Evolutionary conservation across 2,888 invertebrate genomes (phyloP).

Genomic region (Nomada fabriciana): DNA sequence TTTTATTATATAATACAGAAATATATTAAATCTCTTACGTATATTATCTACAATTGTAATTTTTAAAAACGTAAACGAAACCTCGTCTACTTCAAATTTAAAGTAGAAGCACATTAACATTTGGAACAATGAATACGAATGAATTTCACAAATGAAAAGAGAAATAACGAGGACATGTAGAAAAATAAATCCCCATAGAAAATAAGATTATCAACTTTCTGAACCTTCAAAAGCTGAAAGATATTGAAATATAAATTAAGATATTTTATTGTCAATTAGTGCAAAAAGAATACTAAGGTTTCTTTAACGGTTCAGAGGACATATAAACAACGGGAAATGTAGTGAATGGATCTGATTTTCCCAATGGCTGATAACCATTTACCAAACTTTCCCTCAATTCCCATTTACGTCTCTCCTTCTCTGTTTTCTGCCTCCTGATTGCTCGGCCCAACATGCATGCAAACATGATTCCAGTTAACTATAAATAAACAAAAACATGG

Average conservation of each 20-base stretch:
- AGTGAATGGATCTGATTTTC: conserved; percentile 79
- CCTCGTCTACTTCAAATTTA: not conserved
- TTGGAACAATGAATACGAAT: not conserved
- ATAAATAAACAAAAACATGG: conserved; percentile 70
- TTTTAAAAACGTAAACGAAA: not conserved
- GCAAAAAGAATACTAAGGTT: not conserved
- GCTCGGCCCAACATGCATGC: conserved; percentile 95
- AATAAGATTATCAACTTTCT: not conserved
- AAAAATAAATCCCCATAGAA: not conserved
- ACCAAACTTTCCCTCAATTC: conserved; percentile 88
- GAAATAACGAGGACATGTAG: not conserved
- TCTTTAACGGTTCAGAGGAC: conserved; percentile 71
- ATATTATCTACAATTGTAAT: conserved; percentile 1
- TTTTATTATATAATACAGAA: conserved; percentile 23
- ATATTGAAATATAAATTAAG: conserved; percentile 1
- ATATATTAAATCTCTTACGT: conserved; percentile 19
- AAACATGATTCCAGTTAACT: conserved; percentile 94
- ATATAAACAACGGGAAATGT: conserved; percentile 81
- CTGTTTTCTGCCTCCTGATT: conserved; percentile 91
- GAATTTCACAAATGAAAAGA: not conserved
- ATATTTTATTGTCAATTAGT: conserved; percentile 13
- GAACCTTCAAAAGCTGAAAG: not conserved
- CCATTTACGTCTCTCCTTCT: conserved; percentile 89
- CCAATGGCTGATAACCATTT: conserved; percentile 83
- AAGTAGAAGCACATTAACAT: not conserved